Conservation (phyloP, 1,140 invertebrate species). For the Anoplolepis gracilipes region DNA sequence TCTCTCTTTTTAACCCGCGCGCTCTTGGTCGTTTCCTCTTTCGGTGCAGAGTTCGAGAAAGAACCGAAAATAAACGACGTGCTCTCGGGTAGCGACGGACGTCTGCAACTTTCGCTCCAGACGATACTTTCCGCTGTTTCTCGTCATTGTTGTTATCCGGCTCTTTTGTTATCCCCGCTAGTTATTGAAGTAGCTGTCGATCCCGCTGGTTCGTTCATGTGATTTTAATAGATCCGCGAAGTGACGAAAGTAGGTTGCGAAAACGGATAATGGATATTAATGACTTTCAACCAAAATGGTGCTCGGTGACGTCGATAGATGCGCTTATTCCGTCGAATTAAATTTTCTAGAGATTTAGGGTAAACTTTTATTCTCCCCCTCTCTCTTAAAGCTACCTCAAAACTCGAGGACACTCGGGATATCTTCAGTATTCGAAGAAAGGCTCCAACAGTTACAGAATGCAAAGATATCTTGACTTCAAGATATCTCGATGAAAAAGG, state of each 20-base stretch:
- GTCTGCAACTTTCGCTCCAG: constrained; percentile 52
- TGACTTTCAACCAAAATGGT: background rate
- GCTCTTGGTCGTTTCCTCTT: constrained; percentile 45
- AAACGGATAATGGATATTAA: constrained; percentile 36
- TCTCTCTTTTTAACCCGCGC: constrained; percentile 35
- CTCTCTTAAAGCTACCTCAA: background rate
- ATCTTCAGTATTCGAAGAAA: constrained; percentile 10
- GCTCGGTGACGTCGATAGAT: background rate
- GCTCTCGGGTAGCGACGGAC: constrained; percentile 39
- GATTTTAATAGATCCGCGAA: constrained; percentile 27
- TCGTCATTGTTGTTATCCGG: constrained; percentile 66
- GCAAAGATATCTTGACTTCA: background rate
- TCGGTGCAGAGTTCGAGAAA: constrained; percentile 78
- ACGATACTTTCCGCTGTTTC: constrained; percentile 68
- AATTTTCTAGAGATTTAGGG: constrained; percentile 6
- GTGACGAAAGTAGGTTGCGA: background rate
- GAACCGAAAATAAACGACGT: constrained; percentile 83
- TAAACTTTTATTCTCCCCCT: too few species aligned
- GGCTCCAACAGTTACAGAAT: background rate
- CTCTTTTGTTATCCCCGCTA: constrained; percentile 55
- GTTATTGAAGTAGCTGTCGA: constrained; percentile 14
- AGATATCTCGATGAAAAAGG: background rate
- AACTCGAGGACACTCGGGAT: background rate
- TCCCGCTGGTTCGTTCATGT: background rate
- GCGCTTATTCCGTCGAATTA: background rate